Base-by-base conservation (phyloP, 2,888 invertebrate genomes). In the Sphaerophoria rueppellii region DNA sequence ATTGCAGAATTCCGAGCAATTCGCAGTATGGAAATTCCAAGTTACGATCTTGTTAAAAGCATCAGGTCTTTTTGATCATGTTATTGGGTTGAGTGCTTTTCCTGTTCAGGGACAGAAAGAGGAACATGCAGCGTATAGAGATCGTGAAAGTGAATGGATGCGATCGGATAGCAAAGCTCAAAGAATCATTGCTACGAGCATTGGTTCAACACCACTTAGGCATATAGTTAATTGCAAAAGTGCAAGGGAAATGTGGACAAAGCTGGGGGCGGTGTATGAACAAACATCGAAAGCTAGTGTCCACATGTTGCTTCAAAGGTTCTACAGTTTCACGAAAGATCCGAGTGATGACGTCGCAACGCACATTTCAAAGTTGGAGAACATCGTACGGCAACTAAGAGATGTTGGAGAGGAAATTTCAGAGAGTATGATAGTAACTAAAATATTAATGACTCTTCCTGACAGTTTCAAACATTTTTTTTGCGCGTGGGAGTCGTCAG, bases 281-380 rank as follows among this genome's bases (percentile, higher is more conserved):
- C 89, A 89, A 67, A 90, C 89, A 72, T 87, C 89, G 0, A 88
- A 89, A 46, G 89, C 89, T 2, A 89, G 83, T 14, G 82, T 90
- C 5, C 89, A 90, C 86, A 87, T 89, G 12, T 43, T 90, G 3
- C 90, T 90, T 43, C 89, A 90, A 50, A 70, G 88, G 37, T 87
- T 88, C 82, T 88, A 87, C 34, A 46, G 65, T 24, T 87, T 81
- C 48, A 60, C 74, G 46, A 87, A 86, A 14, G 74, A 75, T 16
- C 57, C 81, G 16, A 75, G 81, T 9, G 87, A 87, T 24, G 48
- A 60, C 9, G 88, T 87, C 43, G 78, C 87, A 40, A 58, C 65
- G 40, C 82, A 86, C 16, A 77, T 87, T 32, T 69, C 86, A 4
- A 81, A 82, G 74, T 55, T 86, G n/a, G 76, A 87, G 40, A 82